Evolutionary conservation across 2,888 invertebrate genomes (phyloP), one percentile per base, ranked within the genome.

Genomic region (Caenorhabditis sp.): DNA sequence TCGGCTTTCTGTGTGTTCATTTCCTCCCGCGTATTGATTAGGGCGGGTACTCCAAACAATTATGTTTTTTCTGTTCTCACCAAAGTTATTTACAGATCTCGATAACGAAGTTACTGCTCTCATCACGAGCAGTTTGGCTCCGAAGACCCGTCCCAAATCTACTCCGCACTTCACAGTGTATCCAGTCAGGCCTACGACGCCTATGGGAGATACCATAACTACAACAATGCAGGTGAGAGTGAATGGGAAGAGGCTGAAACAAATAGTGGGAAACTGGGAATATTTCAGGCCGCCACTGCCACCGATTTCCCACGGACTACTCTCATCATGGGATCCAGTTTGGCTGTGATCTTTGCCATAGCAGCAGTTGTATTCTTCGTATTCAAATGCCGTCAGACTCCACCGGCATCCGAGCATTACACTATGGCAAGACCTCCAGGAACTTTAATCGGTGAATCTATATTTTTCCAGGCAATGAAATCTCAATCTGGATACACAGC

Each of bases 181-280:
- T 75, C 89, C 90, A 31, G 91, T 91, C 10, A 84, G 91, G 28
- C 91, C 91, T 16, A 91, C 91, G 19, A 91, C 91, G 73, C 91
- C 90, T 66, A 90, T 91, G 89, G 89, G 90, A 70, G 87, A 85
- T 47, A 77, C 85, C 26, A 58, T 84, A n/a, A 87, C 89, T 4
- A 89, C 87, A 6, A 89, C 89, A 28, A 87, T 87, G 81, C 89
- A 88, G 85, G 89, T 88, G 16, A 31, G 56, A 8, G 19, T 35
- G 5, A 28, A 54, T 31, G 38, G 38, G 12, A 26, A 26, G 22
- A 54, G 24, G 28, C 41, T 16, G 38, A 26, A 28, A n/a, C 44
- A 47, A 47, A 3, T 19, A 19, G 8, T 14, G n/a, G 5, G 19
- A 47, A 47, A n/a, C n/a, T 4, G 47, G 47, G 19, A 19, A 19